These are phyloP conservation scores for Caranx melampygus DNA, from an alignment of 2,113 vertebrate species.

Conservation along the genomic window DNA sequence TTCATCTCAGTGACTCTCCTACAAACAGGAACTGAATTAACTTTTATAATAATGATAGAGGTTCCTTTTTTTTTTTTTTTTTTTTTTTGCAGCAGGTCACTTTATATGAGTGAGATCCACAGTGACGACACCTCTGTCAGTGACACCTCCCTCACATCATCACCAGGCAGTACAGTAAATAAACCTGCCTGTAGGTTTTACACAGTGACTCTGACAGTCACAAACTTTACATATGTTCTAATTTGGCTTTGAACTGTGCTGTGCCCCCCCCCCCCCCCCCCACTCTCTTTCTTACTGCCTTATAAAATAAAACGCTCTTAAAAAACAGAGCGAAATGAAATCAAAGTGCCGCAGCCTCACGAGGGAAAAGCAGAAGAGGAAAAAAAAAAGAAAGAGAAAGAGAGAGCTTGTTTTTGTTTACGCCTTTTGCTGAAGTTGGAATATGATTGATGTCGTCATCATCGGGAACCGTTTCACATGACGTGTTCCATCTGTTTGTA, in stretches of 20 bases:
- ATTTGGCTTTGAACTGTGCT: constrained; percentile 48
- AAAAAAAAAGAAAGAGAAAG: no score
- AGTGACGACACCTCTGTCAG: neutral
- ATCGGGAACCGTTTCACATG: constrained; percentile 1
- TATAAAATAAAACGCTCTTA: constrained; percentile 42
- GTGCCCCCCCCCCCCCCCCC: neutral
- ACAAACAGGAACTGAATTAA: neutral
- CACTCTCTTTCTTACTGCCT: constrained; percentile 9
- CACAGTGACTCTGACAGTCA: neutral
- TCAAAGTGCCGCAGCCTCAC: constrained; percentile 40
- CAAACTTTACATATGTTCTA: constrained; percentile 53
- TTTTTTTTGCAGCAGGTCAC: neutral
- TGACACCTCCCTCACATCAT: neutral
- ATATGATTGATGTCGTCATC: constrained; percentile 48
- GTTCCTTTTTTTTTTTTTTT: neutral
- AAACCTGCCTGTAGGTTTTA: neutral
- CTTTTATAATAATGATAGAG: neutral
- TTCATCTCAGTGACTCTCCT: neutral
- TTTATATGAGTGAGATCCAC: neutral
- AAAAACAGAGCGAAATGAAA: constrained; percentile 41
- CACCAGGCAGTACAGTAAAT: neutral
- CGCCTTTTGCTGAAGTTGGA: constrained; percentile 24
- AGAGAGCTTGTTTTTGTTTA: constrained; percentile 55
- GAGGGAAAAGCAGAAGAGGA: constrained; percentile 7
- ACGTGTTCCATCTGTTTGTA: constrained; percentile 39